Base-by-base conservation (phyloP, 2,888 invertebrate genomes). In the Neoaliturus tenellus region DNA sequence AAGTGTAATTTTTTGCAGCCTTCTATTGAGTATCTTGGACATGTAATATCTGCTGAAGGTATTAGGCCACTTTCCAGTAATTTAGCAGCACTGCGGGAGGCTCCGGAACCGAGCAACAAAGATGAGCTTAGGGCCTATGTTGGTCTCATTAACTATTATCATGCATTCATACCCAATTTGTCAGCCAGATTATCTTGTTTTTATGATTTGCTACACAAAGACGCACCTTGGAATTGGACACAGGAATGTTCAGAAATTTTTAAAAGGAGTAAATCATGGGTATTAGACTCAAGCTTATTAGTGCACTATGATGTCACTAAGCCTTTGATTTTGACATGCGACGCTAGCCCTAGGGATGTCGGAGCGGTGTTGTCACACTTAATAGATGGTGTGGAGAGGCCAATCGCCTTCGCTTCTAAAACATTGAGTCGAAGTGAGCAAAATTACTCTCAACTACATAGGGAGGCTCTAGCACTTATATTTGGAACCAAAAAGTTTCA, bases 1-100 rank as follows among this genome's bases (percentile, higher is more conserved):
- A 88, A 88, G 83, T 88, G 87, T 81, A 83, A 80, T 14, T 88
- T 87, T 84, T 87, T 85, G 83, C 20, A 85, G 71, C 51, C 81
- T 28, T 23, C 80, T 20, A 85, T 88, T 23, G 85, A 86, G 80
- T 88, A 87, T 85, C 85, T 88, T 51, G 88, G 88, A 25, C 85
- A 88, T 78, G 82, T 17, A 10, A n/a, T 80, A 23, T 35, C 33
- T 0, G 55, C 41, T 3, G 44, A 75, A 14, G 85, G 85, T 39
- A 73, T 81, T 31, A 39, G 75, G n/a, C 84, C 85, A 12, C 35
- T 31, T 33, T n/a, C 25, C 58, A 28, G 31, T 0, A 86, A 84
- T 28, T 28, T 86, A 0, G 62, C 71, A 31, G 84, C 84, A 6
- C 58, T 85, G 0, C 35, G 17, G 39, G 35, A 84, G 5, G 69